Evolutionary conservation across 1,140 invertebrate genomes (phyloP), one percentile per base, ranked within the genome.

Genomic region (Conus betulinus): DNA sequence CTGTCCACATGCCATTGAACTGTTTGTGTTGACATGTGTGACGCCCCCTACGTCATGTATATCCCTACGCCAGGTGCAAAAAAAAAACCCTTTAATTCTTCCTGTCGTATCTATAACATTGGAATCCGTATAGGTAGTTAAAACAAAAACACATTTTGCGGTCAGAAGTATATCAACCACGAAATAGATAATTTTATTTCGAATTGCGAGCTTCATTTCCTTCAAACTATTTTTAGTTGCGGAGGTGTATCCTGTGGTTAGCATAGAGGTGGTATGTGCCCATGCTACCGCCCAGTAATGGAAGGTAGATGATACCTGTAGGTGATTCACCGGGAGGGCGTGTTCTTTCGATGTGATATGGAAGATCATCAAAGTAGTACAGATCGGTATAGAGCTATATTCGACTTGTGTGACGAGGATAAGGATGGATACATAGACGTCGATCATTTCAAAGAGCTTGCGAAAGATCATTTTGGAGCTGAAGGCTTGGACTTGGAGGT

Each of bases 361-460:
- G 90, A 91, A 87, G 89, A 91, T 55, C 81, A 90, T 55, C 89
- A 88, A 71, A 93, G 92, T 76, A 90, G 89, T 87, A 87, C 84
- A 25, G 92, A 93, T 82, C 92, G 91, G 91, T 88, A 94, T 39
- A 93, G 89, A 90, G 88, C 90, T 82, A 93, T 94, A 87, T 94
- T 94, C 89, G 92, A 94, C 86, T 90, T 94, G 27, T 94, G 93
- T 90, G 94, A 94, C 90, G 91, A 93, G 15, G 90, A 93, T 63
- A 93, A 93, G 63, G 93, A 94, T 87, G 94, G 94, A 91, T 94
- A 90, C 90, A 94, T 94, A 60, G 93, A 93, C 84, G 91, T 93
- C 5, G 91, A 93, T 81, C 94, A 94, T 91, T 92, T 94, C 84
- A 92, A 90, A 81, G 91, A 91, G 86, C 91, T 94, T 71, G 93